Conservation (phyloP, 2,888 invertebrate genomes). For the Notocelia uddmanniana region DNA sequence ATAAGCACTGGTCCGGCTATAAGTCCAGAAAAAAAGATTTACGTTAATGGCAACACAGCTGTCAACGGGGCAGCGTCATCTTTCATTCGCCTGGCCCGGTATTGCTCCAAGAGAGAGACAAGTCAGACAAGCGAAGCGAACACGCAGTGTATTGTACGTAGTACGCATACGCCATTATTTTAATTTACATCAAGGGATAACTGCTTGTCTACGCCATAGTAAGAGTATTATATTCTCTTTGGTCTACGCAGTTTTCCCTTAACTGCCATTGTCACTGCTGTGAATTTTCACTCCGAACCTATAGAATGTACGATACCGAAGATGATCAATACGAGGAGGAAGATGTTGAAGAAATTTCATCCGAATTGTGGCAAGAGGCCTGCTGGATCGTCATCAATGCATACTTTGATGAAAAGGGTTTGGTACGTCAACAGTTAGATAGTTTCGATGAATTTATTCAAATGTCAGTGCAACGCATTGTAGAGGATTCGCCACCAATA, state of each 20-base stretch:
- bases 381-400: slow-evolving; percentile 99
- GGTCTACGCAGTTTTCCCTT: slow-evolving; percentile 24
- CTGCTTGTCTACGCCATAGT: slow-evolving; percentile 21
- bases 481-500: slow-evolving; percentile 99
- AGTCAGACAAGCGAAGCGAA: neutral
- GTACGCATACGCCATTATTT: neutral
- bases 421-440: slow-evolving; percentile 99
- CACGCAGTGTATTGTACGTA: neutral
- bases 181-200: slow-evolving; percentile 18
- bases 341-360: slow-evolving; percentile 97
- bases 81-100: no score
- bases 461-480: slow-evolving; percentile 99
- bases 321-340: slow-evolving; percentile 91
- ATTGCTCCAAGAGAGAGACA: no score
- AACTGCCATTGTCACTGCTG: neutral
- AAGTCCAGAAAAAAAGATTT: neutral
- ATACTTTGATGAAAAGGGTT: slow-evolving; percentile 99
- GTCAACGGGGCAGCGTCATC: neutral
- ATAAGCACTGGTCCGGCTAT: neutral
- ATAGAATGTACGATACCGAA: slow-evolving; percentile 81
- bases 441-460: slow-evolving; percentile 99
- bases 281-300: slow-evolving; percentile 37
- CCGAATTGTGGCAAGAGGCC: slow-evolving; percentile 99
- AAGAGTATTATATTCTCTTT: no score
- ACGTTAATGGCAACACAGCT: neutral